Conservation (phyloP, 2,113 vertebrate species). For the Hippolais icterina region DNA sequence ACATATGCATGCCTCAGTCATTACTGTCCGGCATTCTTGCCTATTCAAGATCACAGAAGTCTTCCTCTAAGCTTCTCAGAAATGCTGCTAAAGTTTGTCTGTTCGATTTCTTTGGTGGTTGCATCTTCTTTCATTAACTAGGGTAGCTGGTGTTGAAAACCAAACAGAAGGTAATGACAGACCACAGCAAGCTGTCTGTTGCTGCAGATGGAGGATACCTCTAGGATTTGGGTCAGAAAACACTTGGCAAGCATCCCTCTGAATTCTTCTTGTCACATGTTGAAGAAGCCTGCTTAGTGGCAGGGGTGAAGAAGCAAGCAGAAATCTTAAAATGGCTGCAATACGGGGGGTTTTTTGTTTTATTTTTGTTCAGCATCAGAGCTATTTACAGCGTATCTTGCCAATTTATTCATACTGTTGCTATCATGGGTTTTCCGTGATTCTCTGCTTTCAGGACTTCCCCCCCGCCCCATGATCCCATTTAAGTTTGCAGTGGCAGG, state of each 20-base stretch:
- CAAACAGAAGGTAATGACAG: constrained; percentile 62
- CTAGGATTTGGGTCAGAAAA: constrained; percentile 58
- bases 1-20: not conserved
- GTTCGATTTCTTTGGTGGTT: not conserved
- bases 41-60: not conserved
- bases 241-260: constrained; percentile 37
- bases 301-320: constrained; percentile 27
- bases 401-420: constrained; percentile 44
- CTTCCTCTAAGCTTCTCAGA: not conserved
- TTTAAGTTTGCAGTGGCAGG: constrained; percentile 30
- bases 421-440: constrained; percentile 23
- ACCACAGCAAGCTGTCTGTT: constrained; percentile 46
- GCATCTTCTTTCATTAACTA: constrained; percentile 33
- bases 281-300: constrained; percentile 30
- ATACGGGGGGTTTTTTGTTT: not conserved
- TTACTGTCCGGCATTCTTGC: not conserved
- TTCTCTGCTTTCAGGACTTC: not conserved
- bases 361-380: constrained; percentile 61
- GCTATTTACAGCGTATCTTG: constrained; percentile 13
- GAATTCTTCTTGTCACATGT: constrained; percentile 54
- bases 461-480: not conserved
- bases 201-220: constrained; percentile 59
- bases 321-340: constrained; percentile 46
- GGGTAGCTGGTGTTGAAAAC: constrained; percentile 44
- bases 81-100: not conserved